These are phyloP conservation scores for Acanthococcus lagerstroemiae DNA, from an alignment of 2,888 invertebrate genomes.

Conservation along the genomic window DNA sequence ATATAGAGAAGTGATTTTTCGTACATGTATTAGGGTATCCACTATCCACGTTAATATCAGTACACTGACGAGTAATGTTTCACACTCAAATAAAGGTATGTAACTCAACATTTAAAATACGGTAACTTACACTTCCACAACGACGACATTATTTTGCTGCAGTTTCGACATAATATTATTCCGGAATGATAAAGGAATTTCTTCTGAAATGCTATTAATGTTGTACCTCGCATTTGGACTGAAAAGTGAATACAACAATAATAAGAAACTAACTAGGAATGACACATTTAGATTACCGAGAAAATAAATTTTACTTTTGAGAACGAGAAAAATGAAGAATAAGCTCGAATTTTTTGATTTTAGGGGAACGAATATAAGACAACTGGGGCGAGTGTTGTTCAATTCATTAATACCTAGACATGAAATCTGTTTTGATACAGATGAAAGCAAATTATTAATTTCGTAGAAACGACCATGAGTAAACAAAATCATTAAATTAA, in stretches of 20 bases:
- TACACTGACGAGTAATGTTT: too few relatives aligned
- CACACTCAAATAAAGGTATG: background rate
- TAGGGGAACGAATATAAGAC: too few relatives aligned
- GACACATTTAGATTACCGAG: background rate
- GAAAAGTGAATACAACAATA: too few relatives aligned
- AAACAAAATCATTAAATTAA: too few relatives aligned
- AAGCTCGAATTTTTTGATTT: too few relatives aligned
- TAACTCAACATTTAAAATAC: background rate
- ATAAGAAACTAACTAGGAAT: background rate
- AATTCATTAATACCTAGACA: too few relatives aligned
- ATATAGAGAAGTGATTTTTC: background rate
- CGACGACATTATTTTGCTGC: conserved; percentile 16
- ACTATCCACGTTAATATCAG: too few relatives aligned
- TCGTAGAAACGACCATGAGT: too few relatives aligned
- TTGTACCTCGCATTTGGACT: conserved; percentile 1
- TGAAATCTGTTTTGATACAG: too few relatives aligned
- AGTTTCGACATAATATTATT: conserved; percentile 13
- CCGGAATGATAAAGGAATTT: conserved; percentile 19
- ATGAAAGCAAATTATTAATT: too few relatives aligned
- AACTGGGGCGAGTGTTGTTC: too few relatives aligned
- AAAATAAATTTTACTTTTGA: background rate
- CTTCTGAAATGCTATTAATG: conserved; percentile 5
- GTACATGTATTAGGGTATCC: background rate
- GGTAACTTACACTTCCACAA: conserved; percentile 22
- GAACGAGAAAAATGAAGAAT: background rate